These are phyloP conservation scores for Pemphigus obesinymphae DNA, from an alignment of 1,140 invertebrate genomes.

Conservation along the genomic window DNA sequence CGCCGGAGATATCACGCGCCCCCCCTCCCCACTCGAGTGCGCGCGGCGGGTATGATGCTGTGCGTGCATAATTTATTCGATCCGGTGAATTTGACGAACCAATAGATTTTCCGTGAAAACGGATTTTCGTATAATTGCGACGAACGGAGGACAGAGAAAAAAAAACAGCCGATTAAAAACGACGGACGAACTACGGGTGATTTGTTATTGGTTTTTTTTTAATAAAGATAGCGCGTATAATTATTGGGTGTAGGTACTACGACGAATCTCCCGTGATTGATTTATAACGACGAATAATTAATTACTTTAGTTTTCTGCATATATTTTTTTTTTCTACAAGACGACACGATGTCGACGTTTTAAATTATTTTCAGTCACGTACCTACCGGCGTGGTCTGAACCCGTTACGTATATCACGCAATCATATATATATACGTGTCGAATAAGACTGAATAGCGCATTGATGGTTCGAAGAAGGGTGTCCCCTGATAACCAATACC, in stretches of 20 bases:
- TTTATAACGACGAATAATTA: too few species aligned
- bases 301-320: too few species aligned
- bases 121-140: not conserved
- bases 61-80: conserved; percentile 20
- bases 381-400: too few species aligned
- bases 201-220: not conserved
- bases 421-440: too few species aligned
- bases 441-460: too few species aligned
- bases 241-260: not conserved
- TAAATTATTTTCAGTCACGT: too few species aligned
- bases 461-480: too few species aligned
- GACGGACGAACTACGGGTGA: not conserved
- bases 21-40: not conserved
- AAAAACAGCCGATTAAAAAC: not conserved
- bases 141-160: not conserved
- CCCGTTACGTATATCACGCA: too few species aligned
- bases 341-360: too few species aligned
- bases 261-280: not conserved
- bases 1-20: not conserved
- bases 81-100: not conserved
- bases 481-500: too few species aligned
- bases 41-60: not conserved
- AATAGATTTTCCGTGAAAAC: conserved; percentile 12
- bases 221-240: not conserved
- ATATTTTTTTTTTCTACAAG: too few species aligned